A percentile compares a stretch with the other conserved stretches of the same genome.
These are phyloP conservation scores for Oscheius sp. DNA, from an alignment of 1,140 invertebrate species.

Conservation along the genomic window DNA sequence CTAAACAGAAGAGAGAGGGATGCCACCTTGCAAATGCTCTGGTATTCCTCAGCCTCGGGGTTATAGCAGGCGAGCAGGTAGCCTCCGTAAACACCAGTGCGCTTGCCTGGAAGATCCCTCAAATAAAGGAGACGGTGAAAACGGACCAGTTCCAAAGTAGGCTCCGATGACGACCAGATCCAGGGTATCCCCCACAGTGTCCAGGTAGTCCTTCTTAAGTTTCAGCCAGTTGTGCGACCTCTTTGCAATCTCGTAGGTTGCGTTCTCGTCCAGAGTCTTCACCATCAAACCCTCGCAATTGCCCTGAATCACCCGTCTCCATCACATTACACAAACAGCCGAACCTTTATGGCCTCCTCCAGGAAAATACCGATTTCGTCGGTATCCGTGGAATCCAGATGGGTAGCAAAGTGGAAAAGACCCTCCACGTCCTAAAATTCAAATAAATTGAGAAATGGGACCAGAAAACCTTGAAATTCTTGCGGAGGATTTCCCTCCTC, in stretches of 20 bases:
- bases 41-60: slow-evolving; percentile 85
- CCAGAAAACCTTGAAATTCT: slow-evolving; percentile 50
- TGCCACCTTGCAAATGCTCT: slow-evolving; percentile 80
- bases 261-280: slow-evolving; percentile 86
- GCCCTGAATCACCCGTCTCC: slow-evolving; percentile 63
- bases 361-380: slow-evolving; percentile 92
- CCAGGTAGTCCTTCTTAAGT: slow-evolving; percentile 95
- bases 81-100: slow-evolving; percentile 89
- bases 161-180: slow-evolving; percentile 92
- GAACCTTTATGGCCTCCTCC: slow-evolving; percentile 81
- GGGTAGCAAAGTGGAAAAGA: slow-evolving; percentile 83
- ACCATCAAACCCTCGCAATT: slow-evolving; percentile 99
- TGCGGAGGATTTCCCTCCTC: slow-evolving; percentile 73
- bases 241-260: slow-evolving; percentile 96
- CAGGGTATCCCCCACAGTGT: slow-evolving; percentile 87
- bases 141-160: slow-evolving; percentile 79
- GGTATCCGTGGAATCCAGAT: slow-evolving; percentile 77
- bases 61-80: slow-evolving; percentile 97
- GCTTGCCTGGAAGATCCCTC: slow-evolving; percentile 77
- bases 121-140: too few species aligned
- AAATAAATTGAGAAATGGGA: not conserved
- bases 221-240: slow-evolving; percentile 77
- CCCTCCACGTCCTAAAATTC: slow-evolving; percentile 68
- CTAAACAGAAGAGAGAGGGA: slow-evolving; percentile 27
- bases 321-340: not conserved